Evolutionary conservation across 2,888 invertebrate species (phyloP), one percentile per base, ranked within the genome.

Genomic region (Hypomecis atomaria): DNA sequence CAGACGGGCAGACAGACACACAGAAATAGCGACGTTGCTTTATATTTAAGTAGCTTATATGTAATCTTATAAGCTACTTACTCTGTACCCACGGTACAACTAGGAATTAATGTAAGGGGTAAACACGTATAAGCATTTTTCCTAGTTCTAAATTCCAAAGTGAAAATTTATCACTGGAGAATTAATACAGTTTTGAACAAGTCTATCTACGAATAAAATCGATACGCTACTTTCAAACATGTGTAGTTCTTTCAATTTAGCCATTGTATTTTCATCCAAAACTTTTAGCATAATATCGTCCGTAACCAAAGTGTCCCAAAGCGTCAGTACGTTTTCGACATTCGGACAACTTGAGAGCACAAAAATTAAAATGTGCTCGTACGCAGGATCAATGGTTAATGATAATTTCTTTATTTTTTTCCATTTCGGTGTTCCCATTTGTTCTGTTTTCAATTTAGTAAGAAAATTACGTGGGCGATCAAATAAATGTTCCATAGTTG

Each of bases 311-410:
- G 11, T 9, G 1, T 3, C 0, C 7, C 4, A 36, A 36, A 34
- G 36, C 1, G 36, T 49, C 34, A 0, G 7, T 36, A 49, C 36
- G n/a, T 3, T 36, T 36, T 49, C 48, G 1, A 49, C 36, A n/a
- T 49, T 49, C 4, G 36, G 36, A 49, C 48, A 49, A 6, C 48
- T 49, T 6, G 48, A 34, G 3, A 49, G 36, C 36, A 49, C 7
- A 36, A n/a, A 49, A 36, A 49, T 49, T n/a, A 49, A 7, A n/a
- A 36, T 11, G 5, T 49, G n/a, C 6, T 49, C 36, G n/a, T 49
- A n/a, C 48, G 7, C n/a, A 6, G 48, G 11, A 6, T n/a, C n/a
- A 4, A 34, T 34, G 36, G n/a, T 34, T 6, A 49, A 34, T 5
- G 6, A n/a, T 36, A 49, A 49, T 4, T 6, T 36, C n/a, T n/a